phyloP scores from a whole-genome alignment of 2,888 invertebrate genomes.

The Acleris sparsana region DNA sequence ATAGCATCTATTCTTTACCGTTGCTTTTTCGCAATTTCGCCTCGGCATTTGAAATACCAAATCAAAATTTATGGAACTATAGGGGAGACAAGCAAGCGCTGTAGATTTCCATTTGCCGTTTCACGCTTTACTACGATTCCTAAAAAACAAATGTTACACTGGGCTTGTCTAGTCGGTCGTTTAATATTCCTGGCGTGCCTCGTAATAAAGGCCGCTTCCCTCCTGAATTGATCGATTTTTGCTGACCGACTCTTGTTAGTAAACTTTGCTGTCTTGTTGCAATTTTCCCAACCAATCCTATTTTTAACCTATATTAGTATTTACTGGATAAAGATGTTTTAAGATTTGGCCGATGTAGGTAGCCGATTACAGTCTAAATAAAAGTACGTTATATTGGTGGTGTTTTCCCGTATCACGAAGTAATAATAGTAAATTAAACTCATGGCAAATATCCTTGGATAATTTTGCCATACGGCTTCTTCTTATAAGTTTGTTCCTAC shows the following conservation, averaged over 20 bases:
- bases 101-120: constrained; percentile 26
- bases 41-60: constrained; percentile 12
- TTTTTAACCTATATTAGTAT: background rate
- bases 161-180: constrained; percentile 31
- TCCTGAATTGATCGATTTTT: constrained; percentile 39
- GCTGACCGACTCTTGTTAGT: constrained; percentile 30
- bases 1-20: background rate
- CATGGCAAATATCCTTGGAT: too few species aligned
- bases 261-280: constrained; percentile 29
- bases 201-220: constrained; percentile 34
- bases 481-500: too few species aligned
- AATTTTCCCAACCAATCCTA: constrained; percentile 11
- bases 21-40: constrained; percentile 12
- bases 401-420: too few species aligned
- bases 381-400: too few species aligned
- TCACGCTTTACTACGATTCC: constrained; percentile 22
- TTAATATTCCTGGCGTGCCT: constrained; percentile 35
- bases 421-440: too few species aligned
- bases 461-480: too few species aligned
- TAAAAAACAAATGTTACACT: constrained; percentile 26
- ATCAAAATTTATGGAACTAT: constrained; percentile 20
- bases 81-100: constrained; percentile 13
- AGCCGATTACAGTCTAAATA: too few species aligned
- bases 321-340: too few species aligned
- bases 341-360: too few species aligned